A percentile compares a stretch with the other conserved stretches of the same genome.
phyloP scores from a whole-genome alignment of 1,140 invertebrate species.

The Halotydeus destructor region DNA sequence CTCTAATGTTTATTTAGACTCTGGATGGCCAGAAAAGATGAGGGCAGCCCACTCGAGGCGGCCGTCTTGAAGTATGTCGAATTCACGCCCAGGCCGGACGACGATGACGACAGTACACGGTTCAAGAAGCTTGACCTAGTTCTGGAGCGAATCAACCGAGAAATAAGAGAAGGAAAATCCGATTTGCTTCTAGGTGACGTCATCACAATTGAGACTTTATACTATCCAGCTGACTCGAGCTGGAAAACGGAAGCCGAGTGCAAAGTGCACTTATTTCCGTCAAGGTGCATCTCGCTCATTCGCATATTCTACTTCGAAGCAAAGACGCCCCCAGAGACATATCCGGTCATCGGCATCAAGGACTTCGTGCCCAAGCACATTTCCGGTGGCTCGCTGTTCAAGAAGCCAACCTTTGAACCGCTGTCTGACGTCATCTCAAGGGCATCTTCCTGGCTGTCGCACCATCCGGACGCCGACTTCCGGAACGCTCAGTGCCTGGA shows the following conservation, averaged over 20 bases:
- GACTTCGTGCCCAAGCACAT: slow-evolving; percentile 11
- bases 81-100: slow-evolving; percentile 5
- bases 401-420: slow-evolving; percentile 10
- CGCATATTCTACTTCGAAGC: slow-evolving; percentile 8
- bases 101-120: neutral
- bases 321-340: neutral
- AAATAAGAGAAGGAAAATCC: neutral
- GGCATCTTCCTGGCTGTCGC: slow-evolving; percentile 6
- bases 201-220: slow-evolving; percentile 8
- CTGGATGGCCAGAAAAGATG: too few relatives aligned
- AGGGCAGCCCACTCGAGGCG: too few relatives aligned
- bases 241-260: slow-evolving; percentile 10
- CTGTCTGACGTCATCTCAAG: slow-evolving; percentile 4
- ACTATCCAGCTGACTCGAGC: slow-evolving; percentile 9
- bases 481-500: slow-evolving; percentile 13
- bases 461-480: slow-evolving; percentile 3
- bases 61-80: slow-evolving; percentile 8
- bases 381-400: slow-evolving; percentile 9
- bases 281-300: slow-evolving; percentile 5
- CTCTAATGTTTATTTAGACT: too few relatives aligned
- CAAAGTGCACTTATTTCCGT: slow-evolving; percentile 7
- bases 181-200: neutral
- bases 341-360: slow-evolving; percentile 4
- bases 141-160: slow-evolving; percentile 3
- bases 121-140: slow-evolving; percentile 11